phyloP scores from a whole-genome alignment of 2,888 invertebrate genomes.

The Cistogaster globosa region DNA sequence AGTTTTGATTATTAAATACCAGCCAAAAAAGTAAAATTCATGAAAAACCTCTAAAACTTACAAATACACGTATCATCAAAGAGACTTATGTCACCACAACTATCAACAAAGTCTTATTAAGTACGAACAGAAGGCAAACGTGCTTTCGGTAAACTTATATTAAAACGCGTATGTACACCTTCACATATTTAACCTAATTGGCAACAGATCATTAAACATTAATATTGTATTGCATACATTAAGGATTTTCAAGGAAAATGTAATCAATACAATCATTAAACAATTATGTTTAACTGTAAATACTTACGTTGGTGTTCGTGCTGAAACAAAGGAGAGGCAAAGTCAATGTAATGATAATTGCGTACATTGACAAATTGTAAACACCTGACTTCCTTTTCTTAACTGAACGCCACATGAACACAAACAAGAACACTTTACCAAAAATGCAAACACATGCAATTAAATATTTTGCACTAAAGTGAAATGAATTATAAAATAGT shows the following conservation, averaged over 20 bases:
- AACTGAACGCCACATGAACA: background rate
- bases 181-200: background rate
- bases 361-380: conserved; percentile 56
- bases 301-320: background rate
- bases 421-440: background rate
- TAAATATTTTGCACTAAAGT: conserved; percentile 6
- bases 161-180: background rate
- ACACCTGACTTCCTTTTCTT: conserved; percentile 34
- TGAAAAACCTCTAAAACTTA: conserved; percentile 19
- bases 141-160: no score
- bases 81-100: conserved; percentile 15
- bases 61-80: background rate
- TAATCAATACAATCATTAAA: conserved; percentile 24
- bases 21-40: conserved; percentile 15
- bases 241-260: conserved; percentile 11
- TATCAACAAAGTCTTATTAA: background rate
- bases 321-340: conserved; percentile 11
- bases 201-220: conserved; percentile 50
- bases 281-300: background rate
- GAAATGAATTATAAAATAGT: conserved; percentile 3
- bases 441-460: background rate
- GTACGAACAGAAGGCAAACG: no score
- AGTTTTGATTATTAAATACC: background rate
- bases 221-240: conserved; percentile 44
- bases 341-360: conserved; percentile 50